Base-by-base conservation (phyloP, 2,113 vertebrate genomes). In the Pogonocichla stellata region DNA sequence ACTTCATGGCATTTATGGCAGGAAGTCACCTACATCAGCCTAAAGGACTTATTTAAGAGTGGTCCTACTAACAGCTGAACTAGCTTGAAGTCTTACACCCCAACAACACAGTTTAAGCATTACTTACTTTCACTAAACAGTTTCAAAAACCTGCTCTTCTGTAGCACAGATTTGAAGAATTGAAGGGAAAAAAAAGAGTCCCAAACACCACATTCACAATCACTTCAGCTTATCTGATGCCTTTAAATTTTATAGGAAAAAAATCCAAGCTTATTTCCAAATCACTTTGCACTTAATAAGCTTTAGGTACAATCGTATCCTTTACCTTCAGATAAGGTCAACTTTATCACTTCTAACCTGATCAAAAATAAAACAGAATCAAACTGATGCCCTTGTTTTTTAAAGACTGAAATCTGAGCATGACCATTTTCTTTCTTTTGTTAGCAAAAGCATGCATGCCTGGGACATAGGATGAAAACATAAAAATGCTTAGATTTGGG, bases 341-440 rank as follows among this genome's bases (percentile, higher is more conserved):
- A 74, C 47, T 84, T 85, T 79, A 90, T 51, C 40, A n/a, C 61
- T 58, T 53, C 42, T 14, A 94, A 53, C 14, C 19, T 48, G 28
- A 47, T 45, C 12, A 93, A 95, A 95, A 80, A 62, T 19, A 9
- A 61, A 94, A 93, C 29, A 77, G 83, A 93, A 92, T 62, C 71
- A 88, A 94, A 61, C 28, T 67, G 82, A 86, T 47, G 40, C 5
- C 81, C 17, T 67, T 79, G 6, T 31, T 73, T 78, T 47, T 67
- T 40, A 45, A 88, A 70, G 71, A 80, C 12, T 8, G 4, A 57
- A 88, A 86, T 86, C 33, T 77, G 50, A 90, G 36, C 2, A 4
- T 12, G 50, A 80, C 38, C 2, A 25, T 81, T 87, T 86, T 26
- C 54, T 64, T 78, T 60, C 51, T 69, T 90, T 82, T 64, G 62